These are phyloP conservation scores for Lethenteron camtschaticum DNA, from an alignment of 2,113 vertebrate species.

Conservation along the genomic window DNA sequence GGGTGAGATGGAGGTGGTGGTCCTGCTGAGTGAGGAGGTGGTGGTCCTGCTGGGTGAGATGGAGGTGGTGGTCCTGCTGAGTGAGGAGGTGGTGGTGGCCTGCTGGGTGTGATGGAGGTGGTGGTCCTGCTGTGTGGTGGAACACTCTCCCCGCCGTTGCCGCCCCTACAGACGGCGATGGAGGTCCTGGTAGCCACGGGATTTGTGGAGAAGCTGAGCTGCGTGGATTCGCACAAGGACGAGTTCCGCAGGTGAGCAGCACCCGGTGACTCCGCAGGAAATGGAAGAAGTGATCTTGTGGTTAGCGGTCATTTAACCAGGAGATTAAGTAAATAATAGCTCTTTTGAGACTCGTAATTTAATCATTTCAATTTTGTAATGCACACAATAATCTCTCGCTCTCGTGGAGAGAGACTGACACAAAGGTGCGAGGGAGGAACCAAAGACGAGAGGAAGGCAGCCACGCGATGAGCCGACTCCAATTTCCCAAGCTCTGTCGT, in stretches of 20 bases:
- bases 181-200: slow-evolving; percentile 27
- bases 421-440: no score
- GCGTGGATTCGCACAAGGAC: slow-evolving; percentile 23
- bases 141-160: not conserved
- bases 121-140: not conserved
- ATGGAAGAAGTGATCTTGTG: fast-evolving
- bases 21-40: fast-evolving
- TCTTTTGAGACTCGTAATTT: no score
- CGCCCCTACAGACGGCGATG: slow-evolving; percentile 22
- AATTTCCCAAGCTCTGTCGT: no score
- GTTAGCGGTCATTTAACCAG: no score
- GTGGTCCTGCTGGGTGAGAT: not conserved
- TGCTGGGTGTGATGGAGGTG: no score
- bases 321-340: no score
- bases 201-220: slow-evolving; percentile 34
- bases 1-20: fast-evolving
- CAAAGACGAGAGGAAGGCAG: no score
- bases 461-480: no score
- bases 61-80: not conserved
- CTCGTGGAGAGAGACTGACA: no score
- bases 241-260: slow-evolving; percentile 32
- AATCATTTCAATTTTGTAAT: no score
- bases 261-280: not conserved
- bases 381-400: no score
- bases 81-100: no score